phyloP scores from a whole-genome alignment of 2,113 vertebrate genomes.

The Ginglymostoma cirratum region DNA sequence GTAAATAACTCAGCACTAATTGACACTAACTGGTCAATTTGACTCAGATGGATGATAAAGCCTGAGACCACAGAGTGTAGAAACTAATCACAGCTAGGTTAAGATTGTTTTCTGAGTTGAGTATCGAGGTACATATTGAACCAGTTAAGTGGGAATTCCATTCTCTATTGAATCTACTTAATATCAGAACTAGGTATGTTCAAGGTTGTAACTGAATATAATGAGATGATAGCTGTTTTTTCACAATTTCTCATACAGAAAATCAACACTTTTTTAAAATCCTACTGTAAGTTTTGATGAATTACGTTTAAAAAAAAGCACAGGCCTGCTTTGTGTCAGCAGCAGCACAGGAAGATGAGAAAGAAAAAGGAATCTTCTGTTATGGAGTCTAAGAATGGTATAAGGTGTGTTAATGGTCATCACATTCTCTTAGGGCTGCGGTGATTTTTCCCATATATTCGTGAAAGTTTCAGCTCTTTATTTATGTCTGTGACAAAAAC shows the following conservation, averaged over 20 bases:
- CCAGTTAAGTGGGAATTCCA: background rate
- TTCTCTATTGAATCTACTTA: background rate
- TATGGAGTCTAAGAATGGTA: no score
- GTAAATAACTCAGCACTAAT: conserved; percentile 7
- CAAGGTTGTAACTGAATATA: background rate
- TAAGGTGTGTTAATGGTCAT: no score
- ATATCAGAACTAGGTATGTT: background rate
- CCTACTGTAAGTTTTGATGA: background rate
- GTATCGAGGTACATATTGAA: background rate
- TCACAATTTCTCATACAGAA: background rate
- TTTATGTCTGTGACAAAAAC: no score
- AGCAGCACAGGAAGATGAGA: no score
- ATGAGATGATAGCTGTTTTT: background rate
- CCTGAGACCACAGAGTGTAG: background rate
- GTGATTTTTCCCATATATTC: no score
- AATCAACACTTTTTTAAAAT: background rate
- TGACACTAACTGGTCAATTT: background rate
- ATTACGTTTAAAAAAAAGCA: background rate
- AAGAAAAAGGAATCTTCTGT: no score
- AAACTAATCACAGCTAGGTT: background rate
- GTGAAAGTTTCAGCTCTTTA: no score
- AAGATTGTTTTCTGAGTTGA: background rate
- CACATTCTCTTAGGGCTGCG: no score
- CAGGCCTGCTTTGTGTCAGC: no score
- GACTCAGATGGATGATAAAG: background rate